Conservation (phyloP, 2,113 vertebrate genomes). For the Candoia aspera region DNA sequence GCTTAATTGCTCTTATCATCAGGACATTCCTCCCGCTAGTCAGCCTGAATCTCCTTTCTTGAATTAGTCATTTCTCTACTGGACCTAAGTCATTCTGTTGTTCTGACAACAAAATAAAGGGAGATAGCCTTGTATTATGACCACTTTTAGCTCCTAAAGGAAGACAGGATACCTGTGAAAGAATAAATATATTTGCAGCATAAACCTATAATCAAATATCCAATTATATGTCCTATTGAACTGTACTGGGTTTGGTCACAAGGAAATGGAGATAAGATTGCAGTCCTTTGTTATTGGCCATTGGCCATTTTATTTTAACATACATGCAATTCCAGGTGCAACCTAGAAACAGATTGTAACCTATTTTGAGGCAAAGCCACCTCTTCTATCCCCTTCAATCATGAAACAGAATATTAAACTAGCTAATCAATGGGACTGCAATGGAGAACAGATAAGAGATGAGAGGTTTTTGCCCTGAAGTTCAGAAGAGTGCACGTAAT, state of each 20-base stretch:
- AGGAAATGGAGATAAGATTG: neutral
- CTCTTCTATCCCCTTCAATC: neutral
- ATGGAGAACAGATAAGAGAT: conserved; percentile 27
- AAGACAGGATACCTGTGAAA: neutral
- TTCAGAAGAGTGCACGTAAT: conserved; percentile 60
- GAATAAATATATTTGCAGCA: neutral
- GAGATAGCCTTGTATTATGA: neutral
- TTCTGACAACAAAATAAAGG: neutral
- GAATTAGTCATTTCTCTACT: neutral
- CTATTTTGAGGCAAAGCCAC: neutral
- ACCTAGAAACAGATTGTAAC: neutral
- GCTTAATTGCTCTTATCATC: neutral
- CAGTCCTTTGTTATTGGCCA: neutral
- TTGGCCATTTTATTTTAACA: neutral
- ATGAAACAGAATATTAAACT: neutral
- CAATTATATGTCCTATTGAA: neutral
- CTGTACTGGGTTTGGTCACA: neutral
- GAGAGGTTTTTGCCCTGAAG: conserved; percentile 42
- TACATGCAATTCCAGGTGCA: fast-evolving
- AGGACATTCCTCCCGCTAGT: neutral
- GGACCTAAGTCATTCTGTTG: neutral
- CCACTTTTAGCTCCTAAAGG: neutral
- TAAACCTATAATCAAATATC: neutral
- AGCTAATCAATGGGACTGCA: neutral
- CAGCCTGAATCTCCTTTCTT: neutral